Conservation (phyloP, 1,140 invertebrate genomes). For the Bombus turneri region DNA sequence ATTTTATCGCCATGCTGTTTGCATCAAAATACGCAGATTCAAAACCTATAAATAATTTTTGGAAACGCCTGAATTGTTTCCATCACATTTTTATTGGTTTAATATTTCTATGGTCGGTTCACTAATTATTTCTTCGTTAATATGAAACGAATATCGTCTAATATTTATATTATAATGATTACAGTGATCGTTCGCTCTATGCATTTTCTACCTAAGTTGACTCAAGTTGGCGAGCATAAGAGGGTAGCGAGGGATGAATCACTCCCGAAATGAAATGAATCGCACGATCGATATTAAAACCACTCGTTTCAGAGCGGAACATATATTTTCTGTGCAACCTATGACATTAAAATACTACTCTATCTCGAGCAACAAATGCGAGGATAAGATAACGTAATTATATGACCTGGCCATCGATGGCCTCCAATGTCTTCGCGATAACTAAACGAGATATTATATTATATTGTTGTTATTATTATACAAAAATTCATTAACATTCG, state of each 20-base stretch:
- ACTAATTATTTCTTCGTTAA: background rate
- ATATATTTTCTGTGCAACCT: constrained; percentile 12
- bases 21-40: background rate
- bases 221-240: background rate
- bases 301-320: background rate
- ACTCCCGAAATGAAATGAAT: constrained; percentile 59
- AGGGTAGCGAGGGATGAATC: constrained; percentile 65
- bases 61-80: background rate
- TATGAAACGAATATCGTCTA: background rate
- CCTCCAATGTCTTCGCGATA: background rate
- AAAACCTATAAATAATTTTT: background rate
- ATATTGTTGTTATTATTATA: too few species aligned
- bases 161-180: background rate
- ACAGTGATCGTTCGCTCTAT: background rate
- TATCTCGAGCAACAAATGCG: constrained; percentile 17
- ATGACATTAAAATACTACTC: constrained; percentile 9
- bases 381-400: constrained; percentile 15
- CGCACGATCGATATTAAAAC: constrained; percentile 64
- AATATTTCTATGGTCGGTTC: too few species aligned
- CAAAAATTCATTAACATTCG: too few species aligned
- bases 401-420: background rate
- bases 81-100: background rate
- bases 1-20: constrained; percentile 4
- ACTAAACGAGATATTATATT: background rate
- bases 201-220: background rate